Base-by-base conservation (phyloP, 2,113 vertebrate genomes). In the Onychostoma macrolepis region DNA sequence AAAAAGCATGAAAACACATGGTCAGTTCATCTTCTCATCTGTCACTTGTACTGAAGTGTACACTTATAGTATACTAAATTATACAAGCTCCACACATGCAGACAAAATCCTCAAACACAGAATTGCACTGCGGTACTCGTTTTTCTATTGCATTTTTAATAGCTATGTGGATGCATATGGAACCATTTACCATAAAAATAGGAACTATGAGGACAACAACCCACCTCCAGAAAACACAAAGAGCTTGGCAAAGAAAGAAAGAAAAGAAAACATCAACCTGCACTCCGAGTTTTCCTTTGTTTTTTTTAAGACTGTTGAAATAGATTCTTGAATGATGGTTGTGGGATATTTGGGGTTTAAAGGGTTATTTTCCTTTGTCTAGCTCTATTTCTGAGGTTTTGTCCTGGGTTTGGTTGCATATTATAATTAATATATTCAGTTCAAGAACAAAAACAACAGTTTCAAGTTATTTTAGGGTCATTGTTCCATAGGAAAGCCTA, bases 161-260 rank as follows among this genome's bases (percentile, higher is more conserved):
- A 30, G 30, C 48, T 38, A 38, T 33, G 21, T 8, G 45, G 26
- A 71, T 28, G 63, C 45, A 17, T 80, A 43, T 85, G 84, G 72
- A 76, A 80, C 4, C 48, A 80, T 13, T 72, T 80, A 79, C 19
- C 43, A 26, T 85, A n/a, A 80, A 79, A 71, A 11, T 1, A 43
- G 56, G n/a, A 38, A 80, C 33, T 41, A 26, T 26, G 56, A 83
- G 4, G 43, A 69, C 4, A 83, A 48, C 19, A 43, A 45, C 24
- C 38, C 6, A 21, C 41, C 61, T 67, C 7, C 19, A 21, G 76
- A 41, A 30, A 69, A 50, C 48, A 17, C 13, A 50, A 71, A 71
- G 8, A 69, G 63, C 8, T 50, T 83, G 26, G 17, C 28, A 69
- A 71, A 50, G 26, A 30, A 67, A 45, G 19, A 67, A 36, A 36